A percentile compares a stretch with the other conserved stretches of the same genome.
Conservation (phyloP, 1,140 invertebrate genomes). For the Camponotus pennsylvanicus region DNA sequence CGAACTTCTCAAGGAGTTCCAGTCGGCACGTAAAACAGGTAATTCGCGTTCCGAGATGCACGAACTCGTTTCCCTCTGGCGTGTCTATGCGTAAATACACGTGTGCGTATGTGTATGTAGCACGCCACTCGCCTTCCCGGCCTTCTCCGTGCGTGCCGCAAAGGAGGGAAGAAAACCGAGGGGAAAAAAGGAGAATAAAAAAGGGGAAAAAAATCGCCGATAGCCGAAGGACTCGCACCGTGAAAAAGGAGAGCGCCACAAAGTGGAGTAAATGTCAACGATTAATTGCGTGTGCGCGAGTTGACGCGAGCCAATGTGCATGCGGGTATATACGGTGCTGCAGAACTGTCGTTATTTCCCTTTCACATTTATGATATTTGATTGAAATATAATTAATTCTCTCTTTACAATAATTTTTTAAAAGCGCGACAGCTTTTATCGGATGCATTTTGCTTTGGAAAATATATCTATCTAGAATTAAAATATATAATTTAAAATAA, state of each 20-base stretch:
- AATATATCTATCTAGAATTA: background rate
- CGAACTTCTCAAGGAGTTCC: conserved; percentile 73
- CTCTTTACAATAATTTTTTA: background rate
- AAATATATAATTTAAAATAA: too few relatives aligned
- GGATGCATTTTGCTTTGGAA: background rate
- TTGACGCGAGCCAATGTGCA: background rate
- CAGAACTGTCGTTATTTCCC: conserved; percentile 19
- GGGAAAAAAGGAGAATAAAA: background rate
- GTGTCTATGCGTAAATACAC: conserved; percentile 53
- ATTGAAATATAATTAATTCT: conserved; percentile 70
- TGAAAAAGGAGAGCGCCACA: conserved; percentile 67
- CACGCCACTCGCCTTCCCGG: conserved; percentile 32
- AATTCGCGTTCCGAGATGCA: conserved; percentile 68
- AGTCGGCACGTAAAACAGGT: conserved; percentile 69
- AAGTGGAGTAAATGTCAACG: conserved; percentile 78
- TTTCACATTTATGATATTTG: background rate
- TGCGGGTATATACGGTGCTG: conserved; percentile 2
- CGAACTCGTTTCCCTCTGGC: conserved; percentile 57
- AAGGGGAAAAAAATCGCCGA: conserved; percentile 26
- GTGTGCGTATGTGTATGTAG: background rate
- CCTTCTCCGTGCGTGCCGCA: conserved; percentile 40
- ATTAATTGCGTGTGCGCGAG: conserved; percentile 69
- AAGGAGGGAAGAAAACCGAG: conserved; percentile 18
- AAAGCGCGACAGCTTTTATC: background rate
- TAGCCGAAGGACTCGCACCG: conserved; percentile 67